Percentiles rank a stretch among this genome's conserved stretches.
Conservation (phyloP, 2,888 invertebrate species). For the Protodeltote pygarga region DNA sequence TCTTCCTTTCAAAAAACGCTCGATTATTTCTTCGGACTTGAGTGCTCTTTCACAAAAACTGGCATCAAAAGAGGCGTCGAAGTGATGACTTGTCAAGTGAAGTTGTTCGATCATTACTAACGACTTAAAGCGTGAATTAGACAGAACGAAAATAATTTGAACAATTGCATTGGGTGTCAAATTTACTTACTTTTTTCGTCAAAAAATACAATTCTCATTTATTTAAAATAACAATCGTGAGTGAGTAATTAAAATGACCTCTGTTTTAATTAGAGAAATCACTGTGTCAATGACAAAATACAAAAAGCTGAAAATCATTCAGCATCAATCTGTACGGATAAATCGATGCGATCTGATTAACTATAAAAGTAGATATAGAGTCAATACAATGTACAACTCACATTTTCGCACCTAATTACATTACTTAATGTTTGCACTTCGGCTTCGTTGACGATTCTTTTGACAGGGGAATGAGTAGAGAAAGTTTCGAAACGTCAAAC, state of each 20-base stretch:
- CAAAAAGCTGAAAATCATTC: slow-evolving; percentile 61
- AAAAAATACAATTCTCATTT: slow-evolving; percentile 16
- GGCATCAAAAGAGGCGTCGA: slow-evolving; percentile 38
- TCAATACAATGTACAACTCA: slow-evolving; percentile 22
- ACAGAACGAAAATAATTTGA: slow-evolving; percentile 41
- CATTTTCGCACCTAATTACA: slow-evolving; percentile 2
- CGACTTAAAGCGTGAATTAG: slow-evolving; percentile 39
- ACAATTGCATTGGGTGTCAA: slow-evolving; percentile 27
- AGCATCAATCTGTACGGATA: slow-evolving; percentile 60
- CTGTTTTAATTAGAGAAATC: slow-evolving; percentile 74
- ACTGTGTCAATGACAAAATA: slow-evolving; percentile 74
- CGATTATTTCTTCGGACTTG: slow-evolving; percentile 42
- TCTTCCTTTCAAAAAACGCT: slow-evolving; percentile 39
- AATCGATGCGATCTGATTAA: slow-evolving; percentile 59
- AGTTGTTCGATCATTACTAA: slow-evolving; percentile 35
- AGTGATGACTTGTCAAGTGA: slow-evolving; percentile 38
- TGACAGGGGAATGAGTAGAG: slow-evolving; percentile 52
- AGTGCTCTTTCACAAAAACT: slow-evolving; percentile 31
- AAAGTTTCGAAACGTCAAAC: slow-evolving; percentile 59
- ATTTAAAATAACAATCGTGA: slow-evolving; percentile 20
- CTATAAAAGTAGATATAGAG: slow-evolving; percentile 46
- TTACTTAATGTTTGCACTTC: slow-evolving; percentile 20
- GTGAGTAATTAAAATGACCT: slow-evolving; percentile 59
- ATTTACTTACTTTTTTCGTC: slow-evolving; percentile 9
- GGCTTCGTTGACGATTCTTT: slow-evolving; percentile 35